Conservation (phyloP, 2,797 vertebrate genomes). For the Neosalanx taihuensis region DNA sequence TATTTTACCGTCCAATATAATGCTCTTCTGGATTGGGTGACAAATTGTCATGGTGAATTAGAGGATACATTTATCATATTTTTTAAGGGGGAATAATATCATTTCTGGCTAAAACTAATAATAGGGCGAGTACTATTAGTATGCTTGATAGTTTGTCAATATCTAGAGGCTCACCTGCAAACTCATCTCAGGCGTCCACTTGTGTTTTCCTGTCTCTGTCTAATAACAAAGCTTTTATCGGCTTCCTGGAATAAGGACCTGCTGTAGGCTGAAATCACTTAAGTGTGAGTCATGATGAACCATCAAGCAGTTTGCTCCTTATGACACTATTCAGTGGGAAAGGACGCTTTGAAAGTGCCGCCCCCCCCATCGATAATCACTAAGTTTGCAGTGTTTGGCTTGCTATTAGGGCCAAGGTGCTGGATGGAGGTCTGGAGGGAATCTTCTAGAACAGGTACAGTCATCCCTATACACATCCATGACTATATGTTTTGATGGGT, state of each 20-base stretch:
- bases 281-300: slow-evolving; percentile 48
- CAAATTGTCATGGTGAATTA: not conserved
- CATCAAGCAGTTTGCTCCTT: slow-evolving; percentile 50
- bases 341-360: slow-evolving; percentile 38
- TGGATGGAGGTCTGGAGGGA: slow-evolving; percentile 36
- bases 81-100: not conserved
- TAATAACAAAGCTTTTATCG: slow-evolving; percentile 25
- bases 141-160: not conserved
- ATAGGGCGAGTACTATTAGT: no score
- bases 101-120: not conserved
- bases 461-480: not conserved
- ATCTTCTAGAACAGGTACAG: slow-evolving; percentile 25
- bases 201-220: slow-evolving; percentile 21
- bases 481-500: no score
- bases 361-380: slow-evolving; percentile 61
- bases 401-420: slow-evolving; percentile 38
- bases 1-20: not conserved
- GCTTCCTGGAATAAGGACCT: slow-evolving; percentile 47
- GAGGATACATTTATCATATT: not conserved
- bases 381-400: slow-evolving; percentile 60
- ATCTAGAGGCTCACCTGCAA: not conserved
- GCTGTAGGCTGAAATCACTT: slow-evolving; percentile 50
- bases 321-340: slow-evolving; percentile 61
- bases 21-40: not conserved
- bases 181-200: slow-evolving; percentile 9